A percentile compares a stretch with the other conserved stretches of the same genome.
Evolutionary conservation across 2,113 vertebrate species (phyloP).

Genomic region (Pseudolaguvia tuberculata): DNA sequence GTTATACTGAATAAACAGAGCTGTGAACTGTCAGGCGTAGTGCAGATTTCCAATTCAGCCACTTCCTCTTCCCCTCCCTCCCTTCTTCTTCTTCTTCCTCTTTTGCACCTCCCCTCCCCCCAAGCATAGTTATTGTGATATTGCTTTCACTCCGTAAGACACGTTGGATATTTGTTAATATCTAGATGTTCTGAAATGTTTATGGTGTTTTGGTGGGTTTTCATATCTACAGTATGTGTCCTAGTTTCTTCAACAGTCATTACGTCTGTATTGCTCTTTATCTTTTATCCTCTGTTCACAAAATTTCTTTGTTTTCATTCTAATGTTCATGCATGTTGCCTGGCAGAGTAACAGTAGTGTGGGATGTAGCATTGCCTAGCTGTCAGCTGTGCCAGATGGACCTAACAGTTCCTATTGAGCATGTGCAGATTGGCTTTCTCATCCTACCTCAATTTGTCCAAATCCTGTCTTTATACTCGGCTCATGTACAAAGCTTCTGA

Average conservation of each 20-base stretch:
- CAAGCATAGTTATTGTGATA: background rate
- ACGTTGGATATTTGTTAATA: too few species aligned
- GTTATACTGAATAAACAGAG: conserved; percentile 64
- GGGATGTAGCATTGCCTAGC: conserved; percentile 29
- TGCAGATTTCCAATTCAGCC: conserved; percentile 41
- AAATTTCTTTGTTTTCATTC: conserved; percentile 43
- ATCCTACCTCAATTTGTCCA: background rate
- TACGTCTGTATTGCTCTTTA: background rate
- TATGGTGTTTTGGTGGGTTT: background rate
- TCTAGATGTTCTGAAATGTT: background rate
- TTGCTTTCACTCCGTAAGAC: conserved; percentile 2
- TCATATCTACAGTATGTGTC: too few species aligned
- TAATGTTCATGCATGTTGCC: conserved; percentile 37
- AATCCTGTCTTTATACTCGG: background rate
- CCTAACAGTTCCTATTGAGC: conserved; percentile 21
- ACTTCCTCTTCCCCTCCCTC: conserved; percentile 22
- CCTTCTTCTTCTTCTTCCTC: conserved; percentile 17
- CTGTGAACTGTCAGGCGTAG: conserved; percentile 64
- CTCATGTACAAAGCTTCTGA: conserved; percentile 12
- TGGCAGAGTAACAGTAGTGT: conserved; percentile 33
- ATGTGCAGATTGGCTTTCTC: background rate
- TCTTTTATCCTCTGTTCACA: conserved; percentile 16
- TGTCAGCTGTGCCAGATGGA: conserved; percentile 37
- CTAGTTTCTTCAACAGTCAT: background rate
- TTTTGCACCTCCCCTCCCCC: background rate